Evolutionary conservation across 2,888 invertebrate genomes (phyloP).

Genomic region (Drosophila putrida): DNA sequence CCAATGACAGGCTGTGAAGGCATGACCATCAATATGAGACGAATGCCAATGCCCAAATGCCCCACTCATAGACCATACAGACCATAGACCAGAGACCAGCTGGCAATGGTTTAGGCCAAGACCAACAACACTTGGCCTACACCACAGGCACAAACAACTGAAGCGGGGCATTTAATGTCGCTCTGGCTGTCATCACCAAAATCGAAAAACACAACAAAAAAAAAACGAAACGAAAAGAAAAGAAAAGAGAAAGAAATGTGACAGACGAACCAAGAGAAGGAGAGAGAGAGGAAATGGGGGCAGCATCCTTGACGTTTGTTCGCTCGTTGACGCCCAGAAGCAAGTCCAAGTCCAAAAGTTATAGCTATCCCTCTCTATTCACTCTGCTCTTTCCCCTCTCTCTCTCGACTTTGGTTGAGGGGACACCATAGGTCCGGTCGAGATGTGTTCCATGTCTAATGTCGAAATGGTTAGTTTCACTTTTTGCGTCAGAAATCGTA

Average conservation of each 20-base stretch:
- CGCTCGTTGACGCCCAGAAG: conserved; percentile 76
- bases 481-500: conserved; percentile 82
- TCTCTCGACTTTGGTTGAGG: not conserved
- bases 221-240: conserved; percentile 65
- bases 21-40: conserved; percentile 74
- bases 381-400: not conserved
- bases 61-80: conserved; percentile 22
- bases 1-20: conserved; percentile 13
- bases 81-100: conserved; percentile 35
- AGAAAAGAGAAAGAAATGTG: conserved; percentile 25
- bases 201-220: conserved; percentile 71
- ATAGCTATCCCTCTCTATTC: conserved; percentile 16
- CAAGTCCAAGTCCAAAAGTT: conserved; percentile 36
- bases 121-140: conserved; percentile 41
- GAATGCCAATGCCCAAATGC: conserved; percentile 55
- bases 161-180: conserved; percentile 81
- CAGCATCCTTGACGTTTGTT: conserved; percentile 80
- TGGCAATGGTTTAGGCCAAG: conserved; percentile 47
- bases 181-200: conserved; percentile 79
- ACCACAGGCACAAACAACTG: conserved; percentile 71
- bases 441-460: conserved; percentile 82
- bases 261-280: conserved; percentile 23
- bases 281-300: conserved; percentile 58
- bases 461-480: conserved; percentile 81
- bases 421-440: conserved; percentile 14